Evolutionary conservation across 2,888 invertebrate genomes (phyloP), one percentile per base, ranked within the genome.

Genomic region (Parnassius mnemosyne): DNA sequence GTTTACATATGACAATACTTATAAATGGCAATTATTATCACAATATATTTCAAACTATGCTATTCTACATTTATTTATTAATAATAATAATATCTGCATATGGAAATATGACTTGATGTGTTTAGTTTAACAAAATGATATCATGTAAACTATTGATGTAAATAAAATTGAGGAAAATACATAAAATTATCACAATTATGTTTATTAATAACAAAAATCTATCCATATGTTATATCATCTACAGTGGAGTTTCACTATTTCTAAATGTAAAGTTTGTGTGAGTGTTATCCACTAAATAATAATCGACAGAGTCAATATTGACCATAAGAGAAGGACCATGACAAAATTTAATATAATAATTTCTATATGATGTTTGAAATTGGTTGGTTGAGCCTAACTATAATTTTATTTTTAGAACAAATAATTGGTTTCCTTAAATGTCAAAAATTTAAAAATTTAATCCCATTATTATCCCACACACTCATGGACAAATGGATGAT

Each of bases 21-120:
- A 72, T 78, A 81, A 83, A 88, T 88, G 88, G 88, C 87, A 78
- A 76, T 69, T 75, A 77, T 74, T 87, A 88, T 88, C 88, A 87
- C 87, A 86, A 75, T 74, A 73, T 60, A 67, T 68, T 50, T 53
- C 61, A 55, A 44, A 55, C 63, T 59, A 63, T 16, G 34, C 61
- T 57, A 49, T 49, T 5, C 25, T 44, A 49, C 9, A 49, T 49
- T 16, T 13, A 9, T 49, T 41, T 34, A 52, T 7, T 9, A 41
- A 34, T 34, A 7, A 52, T 10, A 52, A 47, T 2, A n/a, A 50
- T 50, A 20, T 16, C 50, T 50, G 50, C 10, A 13, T 34, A 52
- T 3, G 5, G 9, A 25, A 52, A n/a, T 51, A 20, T 20, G 7
- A 52, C 3, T 47, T 47, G 13, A 11, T 9, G 44, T 44, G 25